Conservation (phyloP, 2,797 vertebrate genomes). For the Sitta carolinensis region DNA sequence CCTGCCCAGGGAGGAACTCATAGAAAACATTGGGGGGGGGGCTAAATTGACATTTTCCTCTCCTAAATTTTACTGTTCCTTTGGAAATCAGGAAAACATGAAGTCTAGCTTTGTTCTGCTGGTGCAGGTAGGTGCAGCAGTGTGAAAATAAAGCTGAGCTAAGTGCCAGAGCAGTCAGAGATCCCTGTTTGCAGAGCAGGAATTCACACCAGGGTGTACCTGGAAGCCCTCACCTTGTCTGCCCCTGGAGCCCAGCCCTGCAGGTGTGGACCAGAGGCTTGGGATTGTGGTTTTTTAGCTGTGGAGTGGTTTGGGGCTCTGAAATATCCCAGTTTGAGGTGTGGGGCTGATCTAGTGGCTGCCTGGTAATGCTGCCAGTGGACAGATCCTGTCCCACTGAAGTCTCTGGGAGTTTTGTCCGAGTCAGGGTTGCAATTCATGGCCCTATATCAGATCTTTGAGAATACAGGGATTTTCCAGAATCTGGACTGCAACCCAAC, state of each 20-base stretch:
- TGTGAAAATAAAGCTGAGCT: not conserved
- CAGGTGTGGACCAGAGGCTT: not conserved
- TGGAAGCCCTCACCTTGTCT: not conserved
- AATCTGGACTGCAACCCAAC: not conserved
- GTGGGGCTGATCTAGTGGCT: not conserved
- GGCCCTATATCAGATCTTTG: not conserved
- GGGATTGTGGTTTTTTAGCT: not conserved
- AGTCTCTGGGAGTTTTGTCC: not conserved
- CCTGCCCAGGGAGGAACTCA: not conserved
- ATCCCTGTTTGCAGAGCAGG: not conserved
- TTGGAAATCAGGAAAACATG: not conserved
- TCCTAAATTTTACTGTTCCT: not conserved
- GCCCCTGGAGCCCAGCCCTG: not conserved
- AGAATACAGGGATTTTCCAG: not conserved
- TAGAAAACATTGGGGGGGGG: not conserved
- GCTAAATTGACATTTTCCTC: not conserved
- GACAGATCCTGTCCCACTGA: not conserved
- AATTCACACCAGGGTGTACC: not conserved
- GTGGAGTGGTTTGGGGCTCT: not conserved
- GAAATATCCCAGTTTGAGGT: not conserved
- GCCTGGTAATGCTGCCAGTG: not conserved
- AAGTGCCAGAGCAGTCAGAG: not conserved
- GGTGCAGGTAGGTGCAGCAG: not conserved
- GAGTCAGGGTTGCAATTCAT: not conserved
- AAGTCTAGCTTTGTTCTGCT: not conserved